These are phyloP conservation scores for Prunella himalayana DNA, from an alignment of 2,113 vertebrate species.

Conservation along the genomic window DNA sequence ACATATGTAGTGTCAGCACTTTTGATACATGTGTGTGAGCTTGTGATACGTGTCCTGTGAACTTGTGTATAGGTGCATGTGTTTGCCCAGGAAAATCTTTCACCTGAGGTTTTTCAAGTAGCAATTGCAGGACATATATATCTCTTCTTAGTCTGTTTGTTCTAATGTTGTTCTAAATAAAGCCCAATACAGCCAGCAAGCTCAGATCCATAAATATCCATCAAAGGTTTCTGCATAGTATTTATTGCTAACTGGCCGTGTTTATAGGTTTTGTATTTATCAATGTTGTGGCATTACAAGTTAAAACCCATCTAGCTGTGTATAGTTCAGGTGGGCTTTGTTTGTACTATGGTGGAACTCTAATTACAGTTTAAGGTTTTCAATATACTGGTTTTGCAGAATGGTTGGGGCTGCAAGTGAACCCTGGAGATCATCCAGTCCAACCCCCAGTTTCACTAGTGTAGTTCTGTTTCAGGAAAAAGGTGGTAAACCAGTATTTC, in stretches of 20 bases:
- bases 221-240: not conserved
- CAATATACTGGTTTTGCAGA: not conserved
- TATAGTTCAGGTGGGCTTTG: not conserved
- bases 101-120: not conserved
- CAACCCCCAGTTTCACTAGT: not conserved
- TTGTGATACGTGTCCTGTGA: not conserved
- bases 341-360: not conserved
- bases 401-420: not conserved
- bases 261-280: not conserved
- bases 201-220: not conserved
- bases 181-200: not conserved
- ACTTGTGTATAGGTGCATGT: not conserved
- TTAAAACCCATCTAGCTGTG: not conserved
- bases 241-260: not conserved
- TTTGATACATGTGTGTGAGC: accelerated
- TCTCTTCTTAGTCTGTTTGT: not conserved
- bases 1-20: not conserved
- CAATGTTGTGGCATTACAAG: not conserved
- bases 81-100: not conserved
- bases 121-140: not conserved
- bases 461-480: not conserved
- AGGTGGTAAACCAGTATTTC: not conserved
- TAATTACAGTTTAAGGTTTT: not conserved
- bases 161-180: not conserved
- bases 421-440: not conserved